Evolutionary conservation across 2,113 vertebrate genomes (phyloP).

Genomic region (Rhodinocichla rosea): DNA sequence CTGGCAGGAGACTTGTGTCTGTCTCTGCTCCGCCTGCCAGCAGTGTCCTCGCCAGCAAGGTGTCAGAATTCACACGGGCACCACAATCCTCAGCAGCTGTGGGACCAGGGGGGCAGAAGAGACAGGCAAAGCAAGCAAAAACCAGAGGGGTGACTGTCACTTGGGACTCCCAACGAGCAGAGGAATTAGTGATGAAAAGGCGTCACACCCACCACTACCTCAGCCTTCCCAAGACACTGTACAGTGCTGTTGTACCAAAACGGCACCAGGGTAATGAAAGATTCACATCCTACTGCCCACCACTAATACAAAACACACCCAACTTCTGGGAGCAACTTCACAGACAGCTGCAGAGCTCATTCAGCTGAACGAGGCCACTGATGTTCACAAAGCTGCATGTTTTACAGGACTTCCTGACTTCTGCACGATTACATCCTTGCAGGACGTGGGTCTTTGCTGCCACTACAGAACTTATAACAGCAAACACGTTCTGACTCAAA

Average conservation of each 20-base stretch:
- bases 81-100: rapidly evolving
- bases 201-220: background rate
- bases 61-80: background rate
- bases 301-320: background rate
- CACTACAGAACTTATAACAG: background rate
- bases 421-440: background rate
- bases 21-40: background rate
- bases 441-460: slow-evolving; percentile 16
- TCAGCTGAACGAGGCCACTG: background rate
- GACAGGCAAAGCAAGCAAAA: background rate
- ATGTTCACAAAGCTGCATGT: background rate
- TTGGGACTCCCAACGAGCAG: background rate
- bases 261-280: background rate
- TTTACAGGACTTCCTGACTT: slow-evolving; percentile 27
- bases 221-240: background rate
- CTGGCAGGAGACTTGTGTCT: background rate
- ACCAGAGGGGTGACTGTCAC: background rate
- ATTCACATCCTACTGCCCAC: background rate
- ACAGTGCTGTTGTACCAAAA: background rate
- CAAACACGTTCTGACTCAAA: slow-evolving; percentile 17
- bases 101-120: background rate
- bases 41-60: background rate
- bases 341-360: background rate
- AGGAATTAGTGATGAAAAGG: background rate
- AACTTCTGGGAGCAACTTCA: background rate